These are phyloP conservation scores for Synanthedon tipuliformis DNA, from an alignment of 2,888 invertebrate species.

Conservation along the genomic window DNA sequence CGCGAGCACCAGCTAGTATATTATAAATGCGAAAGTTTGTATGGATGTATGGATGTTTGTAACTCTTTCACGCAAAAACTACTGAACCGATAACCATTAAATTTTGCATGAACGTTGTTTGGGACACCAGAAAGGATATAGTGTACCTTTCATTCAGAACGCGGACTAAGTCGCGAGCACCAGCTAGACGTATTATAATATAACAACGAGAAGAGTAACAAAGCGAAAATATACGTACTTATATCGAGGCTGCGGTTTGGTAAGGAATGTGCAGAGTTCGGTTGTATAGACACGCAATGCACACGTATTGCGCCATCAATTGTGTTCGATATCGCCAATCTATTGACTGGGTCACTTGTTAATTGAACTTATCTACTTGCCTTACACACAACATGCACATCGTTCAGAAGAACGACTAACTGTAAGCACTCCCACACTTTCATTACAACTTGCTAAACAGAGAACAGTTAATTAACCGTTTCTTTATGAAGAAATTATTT, in stretches of 20 bases:
- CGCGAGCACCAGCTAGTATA: no score
- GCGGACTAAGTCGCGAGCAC: no score
- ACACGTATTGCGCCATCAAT: constrained; percentile 34
- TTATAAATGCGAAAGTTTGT: no score
- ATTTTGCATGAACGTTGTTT: no score
- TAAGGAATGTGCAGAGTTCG: background rate
- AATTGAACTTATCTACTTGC: constrained; percentile 22
- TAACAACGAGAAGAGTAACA: no score
- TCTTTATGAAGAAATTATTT: background rate
- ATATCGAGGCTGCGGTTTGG: background rate
- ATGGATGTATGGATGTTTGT: no score
- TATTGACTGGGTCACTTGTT: constrained; percentile 34
- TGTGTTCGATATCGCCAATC: constrained; percentile 38
- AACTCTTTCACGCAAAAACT: no score
- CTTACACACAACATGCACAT: constrained; percentile 1
- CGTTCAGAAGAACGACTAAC: background rate
- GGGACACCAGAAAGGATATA: no score
- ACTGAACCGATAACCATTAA: no score
- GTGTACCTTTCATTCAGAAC: no score
- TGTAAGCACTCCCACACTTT: background rate
- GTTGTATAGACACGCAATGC: constrained; percentile 5
- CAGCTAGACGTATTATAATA: no score
- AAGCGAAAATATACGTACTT: no score
- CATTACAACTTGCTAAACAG: constrained; percentile 2
- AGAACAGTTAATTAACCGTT: constrained; percentile 3